Percentiles rank a stretch among this genome's conserved stretches.
Conservation (phyloP, 2,888 invertebrate genomes). For the Malachius bipustulatus region DNA sequence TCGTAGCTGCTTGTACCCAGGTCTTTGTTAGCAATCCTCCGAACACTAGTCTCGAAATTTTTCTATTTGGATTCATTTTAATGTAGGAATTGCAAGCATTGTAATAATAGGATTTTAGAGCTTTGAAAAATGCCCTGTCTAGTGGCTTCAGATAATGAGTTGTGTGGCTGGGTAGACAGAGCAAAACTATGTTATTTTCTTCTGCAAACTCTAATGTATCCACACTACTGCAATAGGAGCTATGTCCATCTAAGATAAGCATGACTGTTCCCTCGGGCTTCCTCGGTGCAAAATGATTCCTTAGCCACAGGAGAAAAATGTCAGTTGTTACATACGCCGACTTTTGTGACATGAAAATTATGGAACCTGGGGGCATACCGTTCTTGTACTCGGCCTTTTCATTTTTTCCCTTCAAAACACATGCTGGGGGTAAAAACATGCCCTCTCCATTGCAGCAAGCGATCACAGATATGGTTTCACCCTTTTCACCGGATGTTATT, state of each 20-base stretch:
- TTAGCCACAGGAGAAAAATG: slow-evolving; percentile 5
- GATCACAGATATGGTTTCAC: slow-evolving; percentile 5
- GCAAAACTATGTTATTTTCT: slow-evolving; percentile 21
- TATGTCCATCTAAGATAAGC: slow-evolving; percentile 25
- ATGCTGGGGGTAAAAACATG: too few species aligned
- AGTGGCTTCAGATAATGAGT: slow-evolving; percentile 24
- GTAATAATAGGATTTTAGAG: too few species aligned
- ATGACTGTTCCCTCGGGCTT: slow-evolving; percentile 23
- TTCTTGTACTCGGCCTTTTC: too few species aligned
- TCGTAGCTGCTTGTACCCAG: slow-evolving; percentile 11
- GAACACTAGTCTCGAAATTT: slow-evolving; percentile 16
- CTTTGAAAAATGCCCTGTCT: slow-evolving; percentile 21
- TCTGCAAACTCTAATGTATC: slow-evolving; percentile 19
- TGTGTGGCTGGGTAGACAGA: slow-evolving; percentile 25
- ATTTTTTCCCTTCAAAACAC: too few species aligned
- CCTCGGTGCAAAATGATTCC: slow-evolving; percentile 21
- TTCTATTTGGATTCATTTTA: slow-evolving; percentile 14
- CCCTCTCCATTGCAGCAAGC: too few species aligned
- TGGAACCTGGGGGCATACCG: too few species aligned
- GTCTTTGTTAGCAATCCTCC: slow-evolving; percentile 13
- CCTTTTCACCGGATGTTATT: slow-evolving; percentile 4
- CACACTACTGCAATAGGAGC: slow-evolving; percentile 20
- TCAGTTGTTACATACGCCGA: too few species aligned
- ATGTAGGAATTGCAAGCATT: slow-evolving; percentile 13
- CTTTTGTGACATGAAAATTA: too few species aligned